Evolutionary conservation across 92 coral and sea anemone species (phyloP).

Genomic region (Muricea muricata): DNA sequence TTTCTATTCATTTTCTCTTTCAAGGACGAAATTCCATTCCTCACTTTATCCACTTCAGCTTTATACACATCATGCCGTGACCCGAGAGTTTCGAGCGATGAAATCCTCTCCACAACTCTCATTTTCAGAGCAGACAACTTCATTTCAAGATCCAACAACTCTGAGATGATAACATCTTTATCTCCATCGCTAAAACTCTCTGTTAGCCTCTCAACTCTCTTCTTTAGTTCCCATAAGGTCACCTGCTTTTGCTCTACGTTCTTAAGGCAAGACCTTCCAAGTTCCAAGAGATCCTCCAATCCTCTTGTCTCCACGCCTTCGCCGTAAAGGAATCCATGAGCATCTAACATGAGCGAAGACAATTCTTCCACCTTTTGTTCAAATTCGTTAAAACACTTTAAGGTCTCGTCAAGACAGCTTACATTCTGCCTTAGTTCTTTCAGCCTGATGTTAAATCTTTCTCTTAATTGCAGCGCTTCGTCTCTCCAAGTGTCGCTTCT

Average conservation of each 20-base stretch:
- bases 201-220: slow-evolving; percentile 19
- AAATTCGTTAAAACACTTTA: slow-evolving; percentile 35
- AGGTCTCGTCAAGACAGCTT: slow-evolving; percentile 30
- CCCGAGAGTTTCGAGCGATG: not conserved
- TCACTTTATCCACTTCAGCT: not conserved
- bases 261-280: slow-evolving; percentile 18
- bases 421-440: slow-evolving; percentile 36
- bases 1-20: not conserved
- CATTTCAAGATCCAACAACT: slow-evolving; percentile 9
- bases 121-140: not conserved
- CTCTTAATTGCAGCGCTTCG: not conserved
- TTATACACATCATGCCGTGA: slow-evolving; percentile 6
- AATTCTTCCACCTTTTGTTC: slow-evolving; percentile 27
- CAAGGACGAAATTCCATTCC: slow-evolving; percentile 26
- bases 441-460: slow-evolving; percentile 14
- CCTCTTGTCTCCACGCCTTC: slow-evolving; percentile 27
- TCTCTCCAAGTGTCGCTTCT: not conserved
- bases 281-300: slow-evolving; percentile 25
- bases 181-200: slow-evolving; percentile 35
- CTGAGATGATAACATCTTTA: slow-evolving; percentile 3
- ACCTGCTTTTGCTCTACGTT: slow-evolving; percentile 1
- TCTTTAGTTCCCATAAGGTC: slow-evolving; percentile 2
- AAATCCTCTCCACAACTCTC: slow-evolving; percentile 16
- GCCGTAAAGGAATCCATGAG: slow-evolving; percentile 30
- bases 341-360: slow-evolving; percentile 35